Evolutionary conservation across 2,113 vertebrate species (phyloP).

Genomic region (Cynoglossus semilaevis): DNA sequence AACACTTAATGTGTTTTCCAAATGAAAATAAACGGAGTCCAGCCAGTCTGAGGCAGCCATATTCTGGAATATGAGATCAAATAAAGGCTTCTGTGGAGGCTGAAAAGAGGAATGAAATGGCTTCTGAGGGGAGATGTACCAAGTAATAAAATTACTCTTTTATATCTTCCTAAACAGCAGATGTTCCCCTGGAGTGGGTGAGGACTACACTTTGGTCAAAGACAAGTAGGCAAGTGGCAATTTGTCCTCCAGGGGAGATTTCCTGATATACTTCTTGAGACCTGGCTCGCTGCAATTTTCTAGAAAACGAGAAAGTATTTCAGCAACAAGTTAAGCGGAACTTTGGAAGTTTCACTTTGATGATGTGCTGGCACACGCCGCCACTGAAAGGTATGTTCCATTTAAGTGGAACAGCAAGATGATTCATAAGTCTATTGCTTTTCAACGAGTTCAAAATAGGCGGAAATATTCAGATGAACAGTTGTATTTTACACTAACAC

Average conservation of each 20-base stretch:
- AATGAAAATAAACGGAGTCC: conserved; percentile 82
- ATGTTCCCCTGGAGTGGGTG: conserved; percentile 76
- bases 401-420: conserved; percentile 70
- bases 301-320: conserved; percentile 75
- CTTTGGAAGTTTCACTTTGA: conserved; percentile 77
- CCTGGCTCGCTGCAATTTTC: conserved; percentile 74
- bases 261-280: conserved; percentile 73
- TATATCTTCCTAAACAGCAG: conserved; percentile 81
- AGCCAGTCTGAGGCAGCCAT: conserved; percentile 76
- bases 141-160: conserved; percentile 83
- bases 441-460: conserved; percentile 66
- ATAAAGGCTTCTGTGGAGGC: conserved; percentile 79
- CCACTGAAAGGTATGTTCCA: conserved; percentile 74
- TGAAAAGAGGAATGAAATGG: conserved; percentile 81
- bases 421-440: conserved; percentile 70
- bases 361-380: conserved; percentile 64
- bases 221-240: conserved; percentile 79
- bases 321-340: conserved; percentile 77
- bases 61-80: conserved; percentile 82
- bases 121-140: conserved; percentile 77
- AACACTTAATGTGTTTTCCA: conserved; percentile 83
- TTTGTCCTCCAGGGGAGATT: conserved; percentile 76
- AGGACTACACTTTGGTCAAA: conserved; percentile 75
- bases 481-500: conserved; percentile 55
- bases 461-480: conserved; percentile 55